A percentile compares a stretch with the other conserved stretches of the same genome.
Conservation (phyloP, 2,797 vertebrate species). For the Anniella stebbinsi region DNA sequence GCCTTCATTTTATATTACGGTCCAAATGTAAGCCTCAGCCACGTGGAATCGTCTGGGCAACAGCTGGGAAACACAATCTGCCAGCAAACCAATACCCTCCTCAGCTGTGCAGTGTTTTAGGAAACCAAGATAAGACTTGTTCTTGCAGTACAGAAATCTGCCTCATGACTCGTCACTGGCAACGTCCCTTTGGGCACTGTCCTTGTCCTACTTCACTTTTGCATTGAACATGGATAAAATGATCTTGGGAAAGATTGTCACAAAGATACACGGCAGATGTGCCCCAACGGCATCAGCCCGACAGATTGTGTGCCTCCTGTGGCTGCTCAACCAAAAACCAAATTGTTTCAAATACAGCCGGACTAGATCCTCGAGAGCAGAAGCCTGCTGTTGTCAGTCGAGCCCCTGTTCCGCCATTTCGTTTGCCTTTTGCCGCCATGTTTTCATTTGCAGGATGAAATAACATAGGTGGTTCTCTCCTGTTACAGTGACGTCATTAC, state of each 20-base stretch:
- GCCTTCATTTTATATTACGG: neutral
- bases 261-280: conserved; percentile 9
- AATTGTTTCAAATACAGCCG: neutral
- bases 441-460: neutral
- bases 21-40: neutral
- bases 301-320: neutral
- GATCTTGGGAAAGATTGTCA: neutral
- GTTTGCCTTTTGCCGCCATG: neutral
- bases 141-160: neutral
- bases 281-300: neutral
- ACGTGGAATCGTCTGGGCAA: neutral
- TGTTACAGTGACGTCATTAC: neutral
- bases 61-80: neutral
- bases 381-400: neutral
- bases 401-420: neutral
- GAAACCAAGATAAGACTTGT: neutral
- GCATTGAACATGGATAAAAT: neutral
- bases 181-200: conserved; percentile 6
- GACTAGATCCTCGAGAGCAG: neutral
- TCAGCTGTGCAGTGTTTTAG: neutral
- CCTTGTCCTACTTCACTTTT: conserved; percentile 25
- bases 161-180: neutral
- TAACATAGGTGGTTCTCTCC: neutral
- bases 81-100: neutral
- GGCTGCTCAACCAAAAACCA: neutral